Conservation (phyloP, 2,113 vertebrate species). For the Chascanopsetta lugubris region DNA sequence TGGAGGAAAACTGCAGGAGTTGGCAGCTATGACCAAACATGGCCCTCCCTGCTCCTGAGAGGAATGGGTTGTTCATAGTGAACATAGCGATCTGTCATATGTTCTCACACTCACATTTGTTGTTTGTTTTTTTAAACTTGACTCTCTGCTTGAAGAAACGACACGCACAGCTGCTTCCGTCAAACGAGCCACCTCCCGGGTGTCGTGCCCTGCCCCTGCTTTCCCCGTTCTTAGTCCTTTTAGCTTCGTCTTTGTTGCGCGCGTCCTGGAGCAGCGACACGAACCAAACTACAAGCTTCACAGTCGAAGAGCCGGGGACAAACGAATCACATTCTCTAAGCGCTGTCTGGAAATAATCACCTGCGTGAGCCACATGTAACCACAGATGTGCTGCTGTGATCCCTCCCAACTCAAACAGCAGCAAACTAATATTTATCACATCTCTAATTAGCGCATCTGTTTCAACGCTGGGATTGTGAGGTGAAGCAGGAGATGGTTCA, state of each 20-base stretch:
- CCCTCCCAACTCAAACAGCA: constrained; percentile 1
- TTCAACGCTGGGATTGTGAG: constrained; percentile 19
- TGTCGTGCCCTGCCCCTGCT: background rate
- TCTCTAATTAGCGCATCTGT: constrained; percentile 28
- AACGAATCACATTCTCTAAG: constrained; percentile 2
- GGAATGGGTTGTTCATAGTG: background rate
- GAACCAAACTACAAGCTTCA: constrained; percentile 26
- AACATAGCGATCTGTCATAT: background rate
- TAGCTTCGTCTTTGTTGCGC: constrained; percentile 20
- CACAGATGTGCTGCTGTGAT: background rate
- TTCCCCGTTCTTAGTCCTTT: constrained; percentile 6
- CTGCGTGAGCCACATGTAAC: background rate
- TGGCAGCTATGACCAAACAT: constrained; percentile 28
- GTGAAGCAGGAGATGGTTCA: background rate
- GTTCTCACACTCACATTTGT: background rate
- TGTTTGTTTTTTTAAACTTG: too few relatives aligned
- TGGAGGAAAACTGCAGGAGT: background rate
- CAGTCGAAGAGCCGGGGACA: constrained; percentile 2
- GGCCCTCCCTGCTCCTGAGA: constrained; percentile 21
- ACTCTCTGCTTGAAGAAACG: background rate
- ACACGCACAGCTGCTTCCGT: background rate
- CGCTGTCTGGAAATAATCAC: background rate
- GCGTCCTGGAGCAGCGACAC: constrained; percentile 10
- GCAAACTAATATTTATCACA: constrained; percentile 33
- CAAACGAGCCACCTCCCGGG: background rate